Evolutionary conservation across 2,797 vertebrate genomes (phyloP).

Genomic region (Squalus acanthias): DNA sequence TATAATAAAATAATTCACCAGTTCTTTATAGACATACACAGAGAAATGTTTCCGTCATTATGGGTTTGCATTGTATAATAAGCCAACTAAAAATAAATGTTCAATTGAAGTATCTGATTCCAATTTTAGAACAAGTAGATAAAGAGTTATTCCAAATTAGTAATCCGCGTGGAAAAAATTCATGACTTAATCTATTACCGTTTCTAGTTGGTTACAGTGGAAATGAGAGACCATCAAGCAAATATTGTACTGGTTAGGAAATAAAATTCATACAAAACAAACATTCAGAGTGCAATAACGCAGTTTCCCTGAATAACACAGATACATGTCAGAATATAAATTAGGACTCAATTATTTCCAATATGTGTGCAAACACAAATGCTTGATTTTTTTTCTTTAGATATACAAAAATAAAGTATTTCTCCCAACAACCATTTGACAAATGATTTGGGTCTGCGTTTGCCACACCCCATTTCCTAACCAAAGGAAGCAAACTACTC

Average conservation of each 20-base stretch:
- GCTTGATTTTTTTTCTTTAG: neutral
- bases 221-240: constrained; percentile 14
- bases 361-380: neutral
- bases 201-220: neutral
- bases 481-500: neutral
- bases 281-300: neutral
- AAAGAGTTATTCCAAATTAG: neutral
- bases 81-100: neutral
- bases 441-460: neutral
- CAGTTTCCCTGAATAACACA: neutral
- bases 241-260: neutral
- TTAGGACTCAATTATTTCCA: neutral
- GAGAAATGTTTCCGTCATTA: neutral
- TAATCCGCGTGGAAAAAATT: neutral
- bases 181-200: neutral
- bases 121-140: neutral
- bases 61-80: neutral
- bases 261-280: neutral
- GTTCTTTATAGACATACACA: neutral
- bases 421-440: neutral
- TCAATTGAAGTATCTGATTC: neutral
- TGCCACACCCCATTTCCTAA: neutral
- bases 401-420: neutral
- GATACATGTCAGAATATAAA: neutral
- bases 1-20: neutral